Conservation (phyloP, 2,113 vertebrate species). For the Ramphastos sulfuratus region DNA sequence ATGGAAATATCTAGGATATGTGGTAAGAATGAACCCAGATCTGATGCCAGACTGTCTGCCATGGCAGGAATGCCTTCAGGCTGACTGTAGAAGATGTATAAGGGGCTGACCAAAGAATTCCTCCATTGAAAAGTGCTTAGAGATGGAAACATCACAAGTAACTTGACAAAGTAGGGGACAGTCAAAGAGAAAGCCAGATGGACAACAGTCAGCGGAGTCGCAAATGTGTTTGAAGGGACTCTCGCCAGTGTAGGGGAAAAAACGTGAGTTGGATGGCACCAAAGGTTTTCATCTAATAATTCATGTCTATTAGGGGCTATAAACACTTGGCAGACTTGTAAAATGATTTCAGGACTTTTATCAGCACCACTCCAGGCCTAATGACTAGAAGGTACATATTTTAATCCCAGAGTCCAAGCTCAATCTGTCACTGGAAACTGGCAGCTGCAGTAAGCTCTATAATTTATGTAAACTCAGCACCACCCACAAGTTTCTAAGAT, state of each 20-base stretch:
- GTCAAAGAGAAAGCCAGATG: not conserved
- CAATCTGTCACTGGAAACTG: not conserved
- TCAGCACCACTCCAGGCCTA: not conserved
- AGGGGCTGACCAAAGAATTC: constrained; percentile 11
- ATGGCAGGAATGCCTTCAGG: constrained; percentile 34
- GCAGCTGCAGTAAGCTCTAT: not conserved
- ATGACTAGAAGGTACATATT: not conserved
- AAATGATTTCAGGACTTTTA: not conserved
- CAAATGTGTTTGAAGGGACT: not conserved
- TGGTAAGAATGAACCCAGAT: constrained; percentile 51
- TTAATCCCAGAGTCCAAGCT: constrained; percentile 8
- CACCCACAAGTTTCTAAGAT: constrained; percentile 44
- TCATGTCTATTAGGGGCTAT: not conserved
- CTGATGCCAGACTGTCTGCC: constrained; percentile 59
- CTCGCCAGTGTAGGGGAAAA: not conserved
- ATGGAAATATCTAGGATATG: constrained; percentile 62
- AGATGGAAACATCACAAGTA: not conserved
- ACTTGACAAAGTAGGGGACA: not conserved
- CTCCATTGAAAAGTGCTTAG: not conserved
- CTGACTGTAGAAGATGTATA: not conserved
- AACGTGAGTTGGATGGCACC: not conserved
- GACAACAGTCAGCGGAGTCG: not conserved
- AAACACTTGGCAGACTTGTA: not conserved
- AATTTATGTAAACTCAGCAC: constrained; percentile 45
- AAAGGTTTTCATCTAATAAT: not conserved